Evolutionary conservation across 2,888 invertebrate genomes (phyloP), one percentile per base, ranked within the genome.

Genomic region (Eilema griseolum): DNA sequence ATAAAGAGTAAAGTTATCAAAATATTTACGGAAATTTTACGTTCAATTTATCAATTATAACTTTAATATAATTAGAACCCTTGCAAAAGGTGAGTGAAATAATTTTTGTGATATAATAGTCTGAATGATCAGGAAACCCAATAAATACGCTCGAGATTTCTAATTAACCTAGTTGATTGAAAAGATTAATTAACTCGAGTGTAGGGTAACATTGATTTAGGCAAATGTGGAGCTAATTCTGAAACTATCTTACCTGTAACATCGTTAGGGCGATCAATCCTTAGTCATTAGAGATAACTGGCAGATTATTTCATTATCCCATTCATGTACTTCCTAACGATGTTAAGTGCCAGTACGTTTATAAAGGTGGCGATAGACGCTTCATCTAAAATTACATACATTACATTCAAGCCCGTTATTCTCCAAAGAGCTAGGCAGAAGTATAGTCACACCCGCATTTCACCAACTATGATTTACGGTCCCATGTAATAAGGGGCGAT

Each of bases 131-230:
- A 69, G 74, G 83, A 85, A 85, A 77, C 75, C 80, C 76, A 78
- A 86, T 85, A 85, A 85, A 81, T 81, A 79, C 78, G 64, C 78
- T 71, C 74, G 77, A 85, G 80, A 83, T 84, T 85, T 87, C 79
- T 83, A 83, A 88, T 86, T 88, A 86, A 84, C 78, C 69, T 75
- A 81, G 81, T 85, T 85, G 81, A 86, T 86, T 85, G 82, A 82
- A 84, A 85, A 85, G 75, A 84, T 86, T 87, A 84, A 87, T 87
- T 84, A 85, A 82, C 76, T 73, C 70, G 57, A 71, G 59, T 56
- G 70, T 81, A 77, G 76, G 75, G 75, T 74, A 69, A 70, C 71
- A 31, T 26, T 65, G 28, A 63, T 63, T 33, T 56, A 33, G 26
- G 57, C n/a, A 71, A 66, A 67, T 62, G 3, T 16, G 11, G 57